Percentiles rank a stretch among this genome's conserved stretches.
These are phyloP conservation scores for Acleris holmiana DNA, from an alignment of 2,888 invertebrate genomes.

Conservation along the genomic window DNA sequence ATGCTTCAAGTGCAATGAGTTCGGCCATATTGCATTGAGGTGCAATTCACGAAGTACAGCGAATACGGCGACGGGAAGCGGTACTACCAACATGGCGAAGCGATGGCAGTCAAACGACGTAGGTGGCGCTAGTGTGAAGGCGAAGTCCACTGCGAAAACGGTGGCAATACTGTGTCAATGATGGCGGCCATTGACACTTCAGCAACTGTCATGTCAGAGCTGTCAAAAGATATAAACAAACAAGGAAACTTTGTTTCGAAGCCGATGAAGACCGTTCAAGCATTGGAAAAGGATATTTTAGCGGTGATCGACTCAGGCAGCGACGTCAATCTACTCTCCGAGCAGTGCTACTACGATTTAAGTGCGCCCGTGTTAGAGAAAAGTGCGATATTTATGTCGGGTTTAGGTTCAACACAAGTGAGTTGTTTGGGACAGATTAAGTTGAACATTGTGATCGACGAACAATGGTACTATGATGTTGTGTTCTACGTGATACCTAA, in stretches of 20 bases:
- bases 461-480: background rate
- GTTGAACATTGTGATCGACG: background rate
- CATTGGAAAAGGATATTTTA: too few species aligned
- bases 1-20: background rate
- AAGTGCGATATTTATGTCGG: background rate
- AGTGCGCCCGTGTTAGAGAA: background rate
- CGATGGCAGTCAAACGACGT: background rate
- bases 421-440: background rate
- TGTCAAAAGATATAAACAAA: too few species aligned
- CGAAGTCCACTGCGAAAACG: too few species aligned
- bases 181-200: too few species aligned
- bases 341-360: too few species aligned
- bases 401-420: background rate
- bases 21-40: background rate
- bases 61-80: background rate
- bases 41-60: background rate
- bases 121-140: background rate
- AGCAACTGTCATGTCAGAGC: too few species aligned
- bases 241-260: too few species aligned
- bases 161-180: too few species aligned
- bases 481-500: constrained; percentile 27
- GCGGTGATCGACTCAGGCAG: too few species aligned
- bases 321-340: too few species aligned
- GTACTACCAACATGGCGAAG: background rate
- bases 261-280: too few species aligned